These are phyloP conservation scores for Trissonchulus sp. DNA, from an alignment of 2,888 invertebrate species.

Conservation along the genomic window DNA sequence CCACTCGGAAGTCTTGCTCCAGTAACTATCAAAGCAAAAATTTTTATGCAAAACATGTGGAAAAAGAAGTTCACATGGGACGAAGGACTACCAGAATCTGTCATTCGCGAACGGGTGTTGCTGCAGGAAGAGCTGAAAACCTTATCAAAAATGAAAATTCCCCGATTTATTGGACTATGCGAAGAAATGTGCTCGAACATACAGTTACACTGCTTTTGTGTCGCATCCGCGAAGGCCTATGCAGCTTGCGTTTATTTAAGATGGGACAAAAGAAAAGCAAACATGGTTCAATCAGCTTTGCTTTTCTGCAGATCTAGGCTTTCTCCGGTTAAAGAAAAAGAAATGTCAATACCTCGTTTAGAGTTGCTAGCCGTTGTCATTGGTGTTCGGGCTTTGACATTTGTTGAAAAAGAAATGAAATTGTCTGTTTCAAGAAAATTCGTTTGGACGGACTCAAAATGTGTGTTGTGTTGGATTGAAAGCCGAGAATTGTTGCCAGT, in stretches of 20 bases:
- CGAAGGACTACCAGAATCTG: slow-evolving; percentile 32
- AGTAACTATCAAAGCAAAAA: no score
- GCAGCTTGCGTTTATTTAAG: background rate
- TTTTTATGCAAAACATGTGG: no score
- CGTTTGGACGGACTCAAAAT: slow-evolving; percentile 12
- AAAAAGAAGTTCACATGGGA: slow-evolving; percentile 39
- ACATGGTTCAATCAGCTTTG: no score
- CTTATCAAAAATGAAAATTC: no score
- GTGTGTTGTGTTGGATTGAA: slow-evolving; percentile 12
- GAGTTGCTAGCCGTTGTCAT: slow-evolving; percentile 6
- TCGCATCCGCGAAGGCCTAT: background rate
- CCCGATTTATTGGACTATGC: background rate
- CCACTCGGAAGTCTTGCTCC: slow-evolving; percentile 41
- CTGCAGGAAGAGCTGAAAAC: no score
- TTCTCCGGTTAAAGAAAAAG: background rate
- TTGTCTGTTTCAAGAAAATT: background rate
- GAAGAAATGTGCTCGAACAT: background rate
- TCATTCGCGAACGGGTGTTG: no score
- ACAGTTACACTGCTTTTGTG: slow-evolving; percentile 1
- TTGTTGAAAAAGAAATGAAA: slow-evolving; percentile 2
- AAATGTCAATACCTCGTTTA: background rate
- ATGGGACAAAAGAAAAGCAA: background rate
- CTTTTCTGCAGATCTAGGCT: background rate
- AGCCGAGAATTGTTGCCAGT: background rate
- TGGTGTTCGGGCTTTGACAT: background rate